These are phyloP conservation scores for Pandemis cinnamomeana DNA, from an alignment of 2,888 invertebrate species.

Conservation along the genomic window DNA sequence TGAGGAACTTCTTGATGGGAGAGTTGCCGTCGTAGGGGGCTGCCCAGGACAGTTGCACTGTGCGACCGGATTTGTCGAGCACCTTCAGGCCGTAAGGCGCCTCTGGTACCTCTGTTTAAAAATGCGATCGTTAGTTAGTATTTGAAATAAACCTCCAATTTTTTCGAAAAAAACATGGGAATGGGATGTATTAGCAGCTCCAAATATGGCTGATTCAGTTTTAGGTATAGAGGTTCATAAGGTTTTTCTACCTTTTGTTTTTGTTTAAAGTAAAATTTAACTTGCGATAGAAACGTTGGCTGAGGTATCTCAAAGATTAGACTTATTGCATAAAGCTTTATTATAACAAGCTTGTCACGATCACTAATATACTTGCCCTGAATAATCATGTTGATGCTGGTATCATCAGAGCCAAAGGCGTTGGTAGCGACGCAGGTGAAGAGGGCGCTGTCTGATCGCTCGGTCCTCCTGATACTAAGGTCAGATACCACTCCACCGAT, in stretches of 20 bases:
- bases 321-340: neutral
- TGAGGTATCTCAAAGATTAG: neutral
- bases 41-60: conserved; percentile 96
- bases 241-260: no score
- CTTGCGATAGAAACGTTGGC: no score
- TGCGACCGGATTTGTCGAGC: conserved; percentile 94
- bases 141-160: no score
- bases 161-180: no score
- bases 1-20: conserved; percentile 93
- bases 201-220: no score
- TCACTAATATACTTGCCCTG: conserved; percentile 86
- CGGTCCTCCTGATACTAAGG: conserved; percentile 94
- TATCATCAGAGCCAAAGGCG: conserved; percentile 96
- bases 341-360: neutral
- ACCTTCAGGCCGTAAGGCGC: conserved; percentile 95
- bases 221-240: no score
- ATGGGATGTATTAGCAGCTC: no score
- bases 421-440: conserved; percentile 97
- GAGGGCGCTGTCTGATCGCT: conserved; percentile 94
- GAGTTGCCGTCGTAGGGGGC: conserved; percentile 97
- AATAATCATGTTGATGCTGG: conserved; percentile 97
- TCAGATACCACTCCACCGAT: conserved; percentile 95
- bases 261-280: no score
- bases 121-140: neutral
- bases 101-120: conserved; percentile 90